Conservation (phyloP, 2,797 vertebrate genomes). For the Sylvia borin region DNA sequence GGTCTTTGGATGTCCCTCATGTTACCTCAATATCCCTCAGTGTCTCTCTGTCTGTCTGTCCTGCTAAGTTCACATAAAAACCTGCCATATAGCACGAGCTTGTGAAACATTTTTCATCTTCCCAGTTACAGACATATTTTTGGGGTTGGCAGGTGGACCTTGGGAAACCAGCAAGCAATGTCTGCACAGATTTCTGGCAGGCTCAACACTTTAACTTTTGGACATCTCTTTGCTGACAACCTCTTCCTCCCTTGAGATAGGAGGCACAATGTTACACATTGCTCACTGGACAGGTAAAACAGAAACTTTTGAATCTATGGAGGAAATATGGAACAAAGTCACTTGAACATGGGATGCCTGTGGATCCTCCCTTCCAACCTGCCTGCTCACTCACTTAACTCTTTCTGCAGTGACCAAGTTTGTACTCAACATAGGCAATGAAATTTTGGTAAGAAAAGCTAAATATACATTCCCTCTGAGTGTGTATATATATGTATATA, state of each 20-base stretch:
- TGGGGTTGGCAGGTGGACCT: neutral
- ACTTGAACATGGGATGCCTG: neutral
- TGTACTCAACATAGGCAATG: neutral
- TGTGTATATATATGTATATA: fast-evolving
- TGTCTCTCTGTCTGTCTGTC: neutral
- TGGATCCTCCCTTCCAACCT: neutral
- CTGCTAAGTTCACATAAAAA: neutral
- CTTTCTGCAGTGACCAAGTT: neutral
- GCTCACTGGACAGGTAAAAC: neutral
- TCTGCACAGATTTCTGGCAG: neutral
- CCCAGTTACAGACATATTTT: neutral
- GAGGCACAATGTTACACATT: neutral
- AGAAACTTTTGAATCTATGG: neutral
- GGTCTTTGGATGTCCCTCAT: neutral
- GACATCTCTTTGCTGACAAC: neutral
- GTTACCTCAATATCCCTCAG: neutral
- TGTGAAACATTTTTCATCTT: neutral
- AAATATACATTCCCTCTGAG: neutral
- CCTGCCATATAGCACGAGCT: neutral
- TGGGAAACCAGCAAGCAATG: neutral
- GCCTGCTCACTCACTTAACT: neutral
- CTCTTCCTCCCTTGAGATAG: neutral
- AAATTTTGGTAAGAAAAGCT: neutral
- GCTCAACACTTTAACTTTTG: neutral
- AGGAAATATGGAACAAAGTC: neutral